Conservation (phyloP, 2,113 vertebrate genomes). For the Sylvietta virens region DNA sequence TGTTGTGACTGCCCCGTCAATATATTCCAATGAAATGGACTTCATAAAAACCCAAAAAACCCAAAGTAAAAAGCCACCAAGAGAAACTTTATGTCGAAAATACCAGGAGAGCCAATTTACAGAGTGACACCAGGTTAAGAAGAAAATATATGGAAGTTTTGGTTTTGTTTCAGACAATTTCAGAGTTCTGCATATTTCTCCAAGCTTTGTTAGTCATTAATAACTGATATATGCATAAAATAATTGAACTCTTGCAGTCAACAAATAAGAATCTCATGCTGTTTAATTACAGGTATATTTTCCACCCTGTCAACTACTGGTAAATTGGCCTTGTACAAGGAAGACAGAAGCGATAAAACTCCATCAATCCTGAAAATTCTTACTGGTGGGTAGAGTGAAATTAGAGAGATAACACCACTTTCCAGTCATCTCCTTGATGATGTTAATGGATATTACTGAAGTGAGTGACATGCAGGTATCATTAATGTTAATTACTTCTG, state of each 20-base stretch:
- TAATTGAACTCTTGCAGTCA: conserved; percentile 57
- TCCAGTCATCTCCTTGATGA: conserved; percentile 1
- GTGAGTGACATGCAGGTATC: conserved; percentile 16
- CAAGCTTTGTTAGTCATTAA: conserved; percentile 48
- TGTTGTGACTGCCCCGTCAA: not conserved
- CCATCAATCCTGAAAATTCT: conserved; percentile 46
- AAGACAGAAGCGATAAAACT: conserved; percentile 45
- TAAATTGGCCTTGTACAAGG: conserved; percentile 43
- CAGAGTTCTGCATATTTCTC: conserved; percentile 39
- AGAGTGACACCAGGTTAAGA: not conserved
- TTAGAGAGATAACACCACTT: conserved; percentile 49
- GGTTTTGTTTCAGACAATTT: not conserved
- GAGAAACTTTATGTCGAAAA: not conserved
- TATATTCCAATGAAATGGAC: not conserved
- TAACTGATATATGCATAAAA: conserved; percentile 59
- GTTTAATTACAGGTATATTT: conserved; percentile 64
- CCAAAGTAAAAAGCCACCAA: not conserved
- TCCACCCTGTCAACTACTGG: conserved; percentile 40
- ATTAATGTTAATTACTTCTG: conserved; percentile 7
- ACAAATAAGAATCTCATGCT: conserved; percentile 49
- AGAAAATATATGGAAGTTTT: not conserved
- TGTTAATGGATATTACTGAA: not conserved
- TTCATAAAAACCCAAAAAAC: not conserved
- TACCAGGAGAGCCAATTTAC: not conserved
- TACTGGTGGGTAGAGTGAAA: conserved; percentile 18